Base-by-base conservation (phyloP, 2,888 invertebrate species). In the Rambutsinella grinnellia region DNA sequence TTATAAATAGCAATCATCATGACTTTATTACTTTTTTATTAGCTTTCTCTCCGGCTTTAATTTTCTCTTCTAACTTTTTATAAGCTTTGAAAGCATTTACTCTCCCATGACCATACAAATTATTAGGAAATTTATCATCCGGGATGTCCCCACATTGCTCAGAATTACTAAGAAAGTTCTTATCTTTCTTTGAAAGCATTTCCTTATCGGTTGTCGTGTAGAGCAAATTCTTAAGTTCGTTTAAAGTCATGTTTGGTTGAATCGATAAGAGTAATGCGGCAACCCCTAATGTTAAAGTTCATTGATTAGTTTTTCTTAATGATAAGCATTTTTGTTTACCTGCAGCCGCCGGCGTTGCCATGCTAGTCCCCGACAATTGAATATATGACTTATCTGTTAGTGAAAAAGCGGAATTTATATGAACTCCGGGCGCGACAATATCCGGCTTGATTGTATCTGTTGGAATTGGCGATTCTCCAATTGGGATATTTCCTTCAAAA, bases 261-360 rank as follows among this genome's bases (percentile, higher is more conserved):
- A 54, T 58, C 1, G 79, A 76, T 6, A 79, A 2, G 6, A 79
- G 47, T 0, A 79, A 44, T 13, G 79, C 79, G 0, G 47, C 60
- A 1, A 70, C 79, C 10, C 77, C 77, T 65, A n/a, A n/a, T n/a
- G n/a, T n/a, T n/a, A n/a, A n/a, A n/a, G n/a, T n/a, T n/a, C n/a
- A n/a, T n/a, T n/a, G n/a, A n/a, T n/a, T n/a, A n/a, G n/a, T n/a
- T n/a, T n/a, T n/a, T n/a, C n/a, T n/a, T n/a, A n/a, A n/a, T n/a
- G n/a, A n/a, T n/a, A n/a, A n/a, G n/a, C n/a, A n/a, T n/a, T n/a
- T n/a, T 3, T 54, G n/a, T n/a, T n/a, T n/a, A 49, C 75, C 75
- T 3, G 75, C 62, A 0, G 36, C 57, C 6, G 47, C 23, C 2
- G 75, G 75, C 2, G 27, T 13, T 5, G 79, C 76, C 75, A 79